Evolutionary conservation across 2,797 vertebrate species (phyloP).

Genomic region (Nasua narica): DNA sequence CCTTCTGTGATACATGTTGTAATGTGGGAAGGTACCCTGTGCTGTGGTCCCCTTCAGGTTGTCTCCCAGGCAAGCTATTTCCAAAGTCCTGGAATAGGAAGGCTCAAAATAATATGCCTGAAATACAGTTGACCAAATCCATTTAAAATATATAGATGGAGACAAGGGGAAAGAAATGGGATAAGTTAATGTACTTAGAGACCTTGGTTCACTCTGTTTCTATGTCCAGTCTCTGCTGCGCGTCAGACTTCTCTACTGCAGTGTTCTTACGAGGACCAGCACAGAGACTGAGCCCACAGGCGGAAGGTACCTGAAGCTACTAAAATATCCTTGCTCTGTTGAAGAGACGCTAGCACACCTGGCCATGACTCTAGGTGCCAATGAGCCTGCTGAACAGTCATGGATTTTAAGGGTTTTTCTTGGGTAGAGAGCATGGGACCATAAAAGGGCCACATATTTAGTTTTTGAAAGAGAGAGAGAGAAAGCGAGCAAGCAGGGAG

Average conservation of each 20-base stretch:
- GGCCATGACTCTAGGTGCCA: neutral
- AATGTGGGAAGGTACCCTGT: neutral
- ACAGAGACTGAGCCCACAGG: neutral
- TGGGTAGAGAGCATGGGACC: neutral
- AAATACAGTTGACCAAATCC: neutral
- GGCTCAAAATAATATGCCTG: neutral
- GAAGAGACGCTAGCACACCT: neutral
- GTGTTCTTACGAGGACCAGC: neutral
- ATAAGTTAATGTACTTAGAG: neutral
- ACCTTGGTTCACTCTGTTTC: neutral
- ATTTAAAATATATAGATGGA: neutral
- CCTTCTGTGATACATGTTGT: neutral
- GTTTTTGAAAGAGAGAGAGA: neutral
- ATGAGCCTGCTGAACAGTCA: neutral
- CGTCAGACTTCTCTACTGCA: neutral
- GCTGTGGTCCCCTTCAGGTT: neutral
- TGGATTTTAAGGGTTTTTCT: neutral
- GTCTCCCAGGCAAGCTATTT: neutral
- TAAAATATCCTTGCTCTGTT: neutral
- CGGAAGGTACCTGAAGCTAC: neutral
- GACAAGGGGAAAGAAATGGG: neutral
- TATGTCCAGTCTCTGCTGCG: neutral
- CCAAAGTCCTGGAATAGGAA: neutral
- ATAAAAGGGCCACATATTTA: neutral
- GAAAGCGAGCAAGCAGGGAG: neutral